Conservation (phyloP, 2,797 vertebrate species). For the Xyrichtys novacula region DNA sequence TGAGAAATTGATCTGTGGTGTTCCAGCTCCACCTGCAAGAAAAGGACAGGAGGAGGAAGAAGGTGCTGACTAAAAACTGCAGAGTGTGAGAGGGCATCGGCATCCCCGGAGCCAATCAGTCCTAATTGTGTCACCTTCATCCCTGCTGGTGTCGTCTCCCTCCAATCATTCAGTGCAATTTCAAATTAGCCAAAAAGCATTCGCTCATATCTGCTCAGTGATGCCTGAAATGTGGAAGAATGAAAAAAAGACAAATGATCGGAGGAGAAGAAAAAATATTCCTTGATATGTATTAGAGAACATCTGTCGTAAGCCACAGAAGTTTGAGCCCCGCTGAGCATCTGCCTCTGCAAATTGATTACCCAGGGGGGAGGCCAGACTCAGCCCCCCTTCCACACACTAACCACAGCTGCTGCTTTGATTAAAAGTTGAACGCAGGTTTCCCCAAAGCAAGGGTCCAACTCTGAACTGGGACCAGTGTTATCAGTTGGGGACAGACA, state of each 20-base stretch:
- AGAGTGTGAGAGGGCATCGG: not conserved
- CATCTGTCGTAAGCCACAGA: slow-evolving; percentile 73
- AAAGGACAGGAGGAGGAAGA: not conserved
- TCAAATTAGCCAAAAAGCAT: not conserved
- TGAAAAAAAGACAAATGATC: slow-evolving; percentile 18
- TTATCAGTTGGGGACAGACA: not conserved
- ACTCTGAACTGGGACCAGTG: slow-evolving; percentile 5
- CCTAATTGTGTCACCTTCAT: not conserved
- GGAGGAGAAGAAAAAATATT: slow-evolving; percentile 20
- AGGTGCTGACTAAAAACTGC: slow-evolving; percentile 18
- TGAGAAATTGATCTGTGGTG: slow-evolving; percentile 41
- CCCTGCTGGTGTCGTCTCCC: not conserved
- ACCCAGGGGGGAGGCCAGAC: slow-evolving; percentile 74
- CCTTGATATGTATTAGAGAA: slow-evolving; percentile 61
- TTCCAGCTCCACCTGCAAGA: slow-evolving; percentile 28
- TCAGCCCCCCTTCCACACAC: slow-evolving; percentile 45
- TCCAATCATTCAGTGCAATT: not conserved
- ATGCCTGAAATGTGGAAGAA: not conserved
- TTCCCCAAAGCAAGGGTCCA: slow-evolving; percentile 17
- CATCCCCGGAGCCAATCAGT: not conserved
- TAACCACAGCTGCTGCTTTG: slow-evolving; percentile 80
- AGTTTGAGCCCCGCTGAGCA: slow-evolving; percentile 72
- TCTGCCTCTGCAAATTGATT: slow-evolving; percentile 83
- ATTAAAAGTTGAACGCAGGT: slow-evolving; percentile 72
- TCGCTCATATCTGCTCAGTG: not conserved